Conservation (phyloP, 1,140 invertebrate genomes). For the Hycleus cichorii region DNA sequence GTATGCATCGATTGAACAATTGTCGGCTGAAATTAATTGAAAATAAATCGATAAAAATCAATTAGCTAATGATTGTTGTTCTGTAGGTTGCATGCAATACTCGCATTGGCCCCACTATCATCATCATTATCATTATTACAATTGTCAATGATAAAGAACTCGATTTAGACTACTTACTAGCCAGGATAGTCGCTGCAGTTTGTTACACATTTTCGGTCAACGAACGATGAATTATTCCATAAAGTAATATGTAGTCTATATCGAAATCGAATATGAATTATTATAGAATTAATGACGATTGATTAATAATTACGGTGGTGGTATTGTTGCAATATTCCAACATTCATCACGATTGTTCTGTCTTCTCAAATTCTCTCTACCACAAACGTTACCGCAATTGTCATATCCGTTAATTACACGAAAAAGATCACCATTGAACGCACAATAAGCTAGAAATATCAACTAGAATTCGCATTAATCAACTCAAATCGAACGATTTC, state of each 20-base stretch:
- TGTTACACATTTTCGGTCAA: slow-evolving; percentile 44
- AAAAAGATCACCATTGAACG: slow-evolving; percentile 50
- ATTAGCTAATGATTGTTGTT: background rate
- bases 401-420: slow-evolving; percentile 60
- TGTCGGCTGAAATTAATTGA: slow-evolving; percentile 39
- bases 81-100: slow-evolving; percentile 10
- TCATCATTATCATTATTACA: background rate
- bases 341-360: background rate
- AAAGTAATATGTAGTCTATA: slow-evolving; percentile 20
- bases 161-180: slow-evolving; percentile 40
- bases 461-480: slow-evolving; percentile 40
- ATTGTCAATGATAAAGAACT: slow-evolving; percentile 6
- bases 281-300: slow-evolving; percentile 18
- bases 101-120: too few relatives aligned
- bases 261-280: slow-evolving; percentile 12
- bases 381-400: slow-evolving; percentile 61
- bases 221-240: slow-evolving; percentile 19
- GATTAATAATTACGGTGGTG: slow-evolving; percentile 42
- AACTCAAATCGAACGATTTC: background rate
- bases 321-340: slow-evolving; percentile 40
- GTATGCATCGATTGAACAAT: slow-evolving; percentile 51
- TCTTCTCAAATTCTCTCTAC: slow-evolving; percentile 38
- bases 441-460: slow-evolving; percentile 44
- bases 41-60: background rate
- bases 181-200: slow-evolving; percentile 40